phyloP scores from a whole-genome alignment of 2,797 vertebrate species.

The Botia kubotai region DNA sequence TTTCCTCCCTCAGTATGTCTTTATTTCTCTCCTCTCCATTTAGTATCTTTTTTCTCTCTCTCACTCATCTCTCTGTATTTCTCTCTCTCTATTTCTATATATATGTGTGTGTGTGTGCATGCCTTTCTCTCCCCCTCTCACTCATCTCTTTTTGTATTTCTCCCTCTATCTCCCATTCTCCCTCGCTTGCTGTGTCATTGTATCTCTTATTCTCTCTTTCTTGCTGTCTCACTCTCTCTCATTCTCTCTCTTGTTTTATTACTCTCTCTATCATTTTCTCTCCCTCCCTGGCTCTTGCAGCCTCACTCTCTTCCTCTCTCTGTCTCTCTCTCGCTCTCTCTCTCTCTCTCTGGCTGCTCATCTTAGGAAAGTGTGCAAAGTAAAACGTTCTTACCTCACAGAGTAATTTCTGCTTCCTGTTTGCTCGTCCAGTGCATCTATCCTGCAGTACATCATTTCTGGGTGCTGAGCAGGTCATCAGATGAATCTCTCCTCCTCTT shows the following conservation, averaged over 20 bases:
- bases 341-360: neutral
- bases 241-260: neutral
- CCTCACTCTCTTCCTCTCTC: neutral
- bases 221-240: neutral
- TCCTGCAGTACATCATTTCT: constrained; percentile 12
- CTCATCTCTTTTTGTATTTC: neutral
- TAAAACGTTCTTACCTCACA: neutral
- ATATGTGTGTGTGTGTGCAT: too few species aligned
- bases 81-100: neutral
- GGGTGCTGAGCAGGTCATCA: constrained; percentile 14
- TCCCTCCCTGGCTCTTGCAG: neutral
- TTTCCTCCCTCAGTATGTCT: constrained; percentile 40
- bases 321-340: neutral
- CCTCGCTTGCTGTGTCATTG: neutral
- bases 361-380: neutral
- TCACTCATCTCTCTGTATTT: neutral
- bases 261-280: neutral
- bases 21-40: neutral
- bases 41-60: neutral
- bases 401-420: neutral
- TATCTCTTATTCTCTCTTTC: neutral
- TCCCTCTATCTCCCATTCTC: too few species aligned
- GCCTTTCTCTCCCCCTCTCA: neutral
- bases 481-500: constrained; percentile 24
- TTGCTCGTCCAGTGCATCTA: neutral